Base-by-base conservation (phyloP, 2,888 invertebrate genomes). In the Caenorhabditis afra region DNA sequence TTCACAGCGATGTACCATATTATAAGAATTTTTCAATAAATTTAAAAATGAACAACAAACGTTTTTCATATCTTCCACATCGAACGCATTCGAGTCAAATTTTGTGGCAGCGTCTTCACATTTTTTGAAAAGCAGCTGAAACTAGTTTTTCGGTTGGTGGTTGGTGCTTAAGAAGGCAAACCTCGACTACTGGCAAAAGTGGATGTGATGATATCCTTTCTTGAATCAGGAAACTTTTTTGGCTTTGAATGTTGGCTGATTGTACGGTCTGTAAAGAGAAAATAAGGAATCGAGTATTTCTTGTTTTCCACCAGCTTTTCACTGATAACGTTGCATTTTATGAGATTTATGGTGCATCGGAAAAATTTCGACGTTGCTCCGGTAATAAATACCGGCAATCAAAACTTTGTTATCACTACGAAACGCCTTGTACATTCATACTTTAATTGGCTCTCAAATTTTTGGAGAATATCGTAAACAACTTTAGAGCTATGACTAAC, bases 121-220 rank as follows among this genome's bases (percentile, higher is more conserved):
- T 78, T 82, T 82, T 23, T 62, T 18, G 23, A 78, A 20, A 2
- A 82, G 59, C 1, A 74, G 20, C 79, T 74, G 58, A 49, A 61
- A 59, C 3, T 41, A 20, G 14, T 1, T 1, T 44, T 44, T 14
- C 3, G 16, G 20, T n/a, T 37, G 3, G 3, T 18, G 35, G 11
- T 44, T 16, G 44, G 44, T 4, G 10, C 44, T 11, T 11, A 47
- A 16, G 5, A 18, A 41, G 29, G n/a, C 62, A 22, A 23, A 81
- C 77, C 47, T 76, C 50, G 2, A 81, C 79, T 11, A 81, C 59
- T 14, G 82, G 76, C 67, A 81, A 68, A 8, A 83, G 57, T 12
- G 81, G 82, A 62, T 83, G 82, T 16, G 41, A 16, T 7, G 57
- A 3, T 10, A 82, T 80, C 47, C 67, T 75, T 16, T 57, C 59